These are phyloP conservation scores for Cirrhinus molitorella DNA, from an alignment of 2,797 vertebrate species.

Conservation along the genomic window DNA sequence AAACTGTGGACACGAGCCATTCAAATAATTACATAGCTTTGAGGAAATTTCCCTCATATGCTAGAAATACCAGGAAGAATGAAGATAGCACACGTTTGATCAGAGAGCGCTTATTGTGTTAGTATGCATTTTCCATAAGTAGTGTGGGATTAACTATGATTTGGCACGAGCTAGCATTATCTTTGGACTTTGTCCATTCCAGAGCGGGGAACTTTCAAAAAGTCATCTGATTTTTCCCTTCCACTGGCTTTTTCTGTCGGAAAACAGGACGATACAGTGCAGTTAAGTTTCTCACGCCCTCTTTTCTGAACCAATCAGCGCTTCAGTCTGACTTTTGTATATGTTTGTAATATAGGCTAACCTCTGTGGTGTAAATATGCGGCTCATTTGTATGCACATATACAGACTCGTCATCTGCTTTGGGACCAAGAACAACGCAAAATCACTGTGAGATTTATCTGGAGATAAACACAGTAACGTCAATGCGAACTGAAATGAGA, in stretches of 20 bases:
- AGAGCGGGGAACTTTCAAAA: constrained; percentile 11
- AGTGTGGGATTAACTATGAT: constrained; percentile 26
- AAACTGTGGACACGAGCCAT: constrained; percentile 31
- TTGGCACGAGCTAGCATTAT: constrained; percentile 33
- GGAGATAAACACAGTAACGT: constrained; percentile 54
- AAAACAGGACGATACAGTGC: constrained; percentile 12
- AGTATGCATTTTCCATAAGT: constrained; percentile 5
- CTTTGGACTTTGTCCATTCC: constrained; percentile 31
- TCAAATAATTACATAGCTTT: constrained; percentile 48
- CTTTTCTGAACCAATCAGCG: constrained; percentile 14
- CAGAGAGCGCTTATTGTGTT: not conserved
- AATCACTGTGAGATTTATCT: constrained; percentile 60
- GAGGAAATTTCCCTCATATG: constrained; percentile 25
- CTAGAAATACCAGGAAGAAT: constrained; percentile 1
- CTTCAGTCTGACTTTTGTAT: constrained; percentile 51
- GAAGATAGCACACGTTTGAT: constrained; percentile 11
- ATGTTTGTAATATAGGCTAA: constrained; percentile 59
- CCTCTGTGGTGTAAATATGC: constrained; percentile 54
- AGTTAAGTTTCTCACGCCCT: constrained; percentile 26
- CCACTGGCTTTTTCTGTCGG: constrained; percentile 15
- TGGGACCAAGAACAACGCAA: constrained; percentile 58
- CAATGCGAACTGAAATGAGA: constrained; percentile 20
- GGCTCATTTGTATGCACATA: constrained; percentile 51
- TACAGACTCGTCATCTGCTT: constrained; percentile 53
- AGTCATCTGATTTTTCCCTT: constrained; percentile 29